phyloP scores from a whole-genome alignment of 1,140 invertebrate species.

The Nasonia vitripennis region DNA sequence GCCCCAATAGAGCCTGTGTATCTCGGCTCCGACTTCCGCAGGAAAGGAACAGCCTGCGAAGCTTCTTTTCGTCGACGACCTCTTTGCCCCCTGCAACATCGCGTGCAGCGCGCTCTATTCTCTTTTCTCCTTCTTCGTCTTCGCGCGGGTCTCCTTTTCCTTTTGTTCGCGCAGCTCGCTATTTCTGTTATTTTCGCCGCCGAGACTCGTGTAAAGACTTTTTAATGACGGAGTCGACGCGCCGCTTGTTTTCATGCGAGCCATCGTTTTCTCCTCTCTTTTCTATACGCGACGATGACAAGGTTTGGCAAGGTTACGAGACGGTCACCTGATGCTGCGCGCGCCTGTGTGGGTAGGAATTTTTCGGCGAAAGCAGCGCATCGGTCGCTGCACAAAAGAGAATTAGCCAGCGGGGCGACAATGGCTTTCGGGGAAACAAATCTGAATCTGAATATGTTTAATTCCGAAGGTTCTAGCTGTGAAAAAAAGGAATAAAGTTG shows the following conservation, averaged over 20 bases:
- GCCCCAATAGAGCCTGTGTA: background rate
- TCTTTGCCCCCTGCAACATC: conserved; percentile 22
- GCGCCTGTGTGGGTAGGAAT: no score
- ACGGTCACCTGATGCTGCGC: background rate
- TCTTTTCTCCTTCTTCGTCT: background rate
- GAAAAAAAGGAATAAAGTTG: background rate
- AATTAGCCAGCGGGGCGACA: background rate
- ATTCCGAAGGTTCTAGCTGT: background rate
- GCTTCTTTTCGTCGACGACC: conserved; percentile 1
- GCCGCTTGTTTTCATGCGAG: background rate
- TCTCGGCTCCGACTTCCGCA: conserved; percentile 35
- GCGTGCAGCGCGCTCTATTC: conserved; percentile 1
- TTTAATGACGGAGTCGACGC: background rate
- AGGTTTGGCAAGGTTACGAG: background rate
- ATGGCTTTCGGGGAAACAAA: background rate
- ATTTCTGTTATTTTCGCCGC: conserved; percentile 6
- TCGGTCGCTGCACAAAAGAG: background rate
- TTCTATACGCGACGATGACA: background rate
- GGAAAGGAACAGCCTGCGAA: conserved; percentile 6
- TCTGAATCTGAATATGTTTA: background rate
- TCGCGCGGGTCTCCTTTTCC: background rate
- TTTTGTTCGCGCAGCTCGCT: conserved; percentile 4
- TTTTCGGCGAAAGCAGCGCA: background rate
- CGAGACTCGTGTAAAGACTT: background rate
- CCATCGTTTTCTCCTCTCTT: background rate